Base-by-base conservation (phyloP, 64 coral and sea anemone species). In the Montipora sp. region DNA sequence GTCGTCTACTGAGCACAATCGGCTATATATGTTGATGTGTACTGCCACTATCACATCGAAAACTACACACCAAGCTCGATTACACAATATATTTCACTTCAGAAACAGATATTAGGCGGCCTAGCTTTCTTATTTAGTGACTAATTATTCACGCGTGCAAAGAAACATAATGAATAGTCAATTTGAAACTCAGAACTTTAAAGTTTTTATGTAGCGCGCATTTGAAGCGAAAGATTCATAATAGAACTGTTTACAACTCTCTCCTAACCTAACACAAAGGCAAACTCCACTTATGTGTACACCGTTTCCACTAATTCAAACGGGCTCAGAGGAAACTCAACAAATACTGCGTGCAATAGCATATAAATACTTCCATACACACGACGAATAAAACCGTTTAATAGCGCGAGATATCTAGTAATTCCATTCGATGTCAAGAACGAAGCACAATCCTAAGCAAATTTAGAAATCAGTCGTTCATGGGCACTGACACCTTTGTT, bases 171-270 rank as follows among this genome's bases (percentile, higher is more conserved):
- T 81, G 11, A 58, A 55, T 59, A 67, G 45, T 71, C 45, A 72
- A 71, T 49, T 71, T 19, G n/a, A 70, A 49, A 48, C 61, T 21
- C 46, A n/a, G 65, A 49, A 85, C 80, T 19, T 24, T 16, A 5
- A 83, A 60, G 36, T 67, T 83, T 83, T 67, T 68, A 10, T 59
- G 79, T 8, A 66, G 36, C 36, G 36, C 36, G 82, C 15, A 50
- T 24, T 72, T 72, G 45, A 18, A 85, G 46, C 61, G 14, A 12
- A 12, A 72, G 58, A 20, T 63, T 43, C 19, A 23, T 78, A 48
- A 85, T 85, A 50, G 82, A 48, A 85, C 82, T 85, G 82, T 85
- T 85, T 85, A 85, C 82, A 85, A 85, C 82, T 85, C 60, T 85
- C 44, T 50, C 55, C 43, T 85, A 8, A 47, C 7, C 82, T 8